Base-by-base conservation (phyloP, 2,888 invertebrate species). In the Drosophila nr. perissopoda region DNA sequence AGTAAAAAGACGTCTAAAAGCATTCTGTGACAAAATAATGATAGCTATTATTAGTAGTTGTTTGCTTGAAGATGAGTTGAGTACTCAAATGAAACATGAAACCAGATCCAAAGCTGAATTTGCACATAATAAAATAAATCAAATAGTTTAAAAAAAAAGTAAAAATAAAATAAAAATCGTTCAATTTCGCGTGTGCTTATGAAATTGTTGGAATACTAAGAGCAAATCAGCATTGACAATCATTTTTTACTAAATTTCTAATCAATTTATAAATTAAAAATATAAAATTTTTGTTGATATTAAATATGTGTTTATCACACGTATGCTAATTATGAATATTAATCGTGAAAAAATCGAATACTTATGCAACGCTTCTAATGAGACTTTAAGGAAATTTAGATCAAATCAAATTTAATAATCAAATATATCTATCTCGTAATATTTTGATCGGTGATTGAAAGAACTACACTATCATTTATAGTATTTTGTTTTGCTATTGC, bases 1-100 rank as follows among this genome's bases (percentile, higher is more conserved):
- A 86, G 68, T 83, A 76, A 83, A 82, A 81, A 71, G 76, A 76
- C 89, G 74, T 77, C 64, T 74, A 72, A 69, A 51, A 34, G 4
- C 34, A 48, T 33, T 29, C 40, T 33, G 8, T 53, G 54, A 49
- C 42, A 52, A 13, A 49, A 46, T 25, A 25, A 25, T 46, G 16
- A 8, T 7, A 13, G 21, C 46, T 46, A 46, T 25, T 25, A 25
- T 16, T 4, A 46, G 16, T 46, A 46, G 25, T 46, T 46, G 16
- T 16, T 16, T 16, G 8, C 5, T 42, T 11, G 42, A 21, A 2
- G 11, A 21, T 5, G 21, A 21, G 21, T 42, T 21, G 42, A 5
- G 4, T 46, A 8, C 4, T 7, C 21, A 7, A 21, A 25, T 25
- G 2, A 46, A 46, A 2, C 4, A 21, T 0, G 5, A 21, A 4